These are phyloP conservation scores for Dione vanillae DNA, from an alignment of 2,888 invertebrate genomes.

Conservation along the genomic window DNA sequence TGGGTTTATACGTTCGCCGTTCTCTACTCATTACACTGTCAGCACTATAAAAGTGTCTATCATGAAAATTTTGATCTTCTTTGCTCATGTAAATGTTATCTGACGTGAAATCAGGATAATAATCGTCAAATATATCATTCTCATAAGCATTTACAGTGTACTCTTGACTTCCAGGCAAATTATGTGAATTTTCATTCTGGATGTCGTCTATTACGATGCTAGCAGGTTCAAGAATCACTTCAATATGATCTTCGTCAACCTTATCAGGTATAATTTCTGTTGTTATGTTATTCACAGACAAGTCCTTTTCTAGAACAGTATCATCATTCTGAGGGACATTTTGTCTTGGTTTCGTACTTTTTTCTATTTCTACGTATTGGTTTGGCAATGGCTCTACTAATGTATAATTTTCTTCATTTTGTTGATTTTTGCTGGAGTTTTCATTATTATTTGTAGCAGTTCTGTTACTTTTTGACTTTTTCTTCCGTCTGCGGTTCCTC, in stretches of 20 bases:
- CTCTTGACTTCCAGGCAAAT: conserved; percentile 44
- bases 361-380: conserved; percentile 30
- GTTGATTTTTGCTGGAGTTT: conserved; percentile 13
- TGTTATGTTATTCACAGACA: not conserved
- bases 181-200: not conserved
- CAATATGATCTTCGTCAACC: conserved; percentile 30
- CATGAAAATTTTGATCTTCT: conserved; percentile 58
- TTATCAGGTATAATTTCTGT: conserved; percentile 7
- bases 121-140: conserved; percentile 63
- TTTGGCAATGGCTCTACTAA: conserved; percentile 18
- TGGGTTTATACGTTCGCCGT: conserved; percentile 43
- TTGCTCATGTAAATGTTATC: conserved; percentile 58
- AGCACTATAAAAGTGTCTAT: conserved; percentile 63
- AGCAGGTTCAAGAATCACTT: conserved; percentile 12
- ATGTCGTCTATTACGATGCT: not conserved
- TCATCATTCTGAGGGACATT: not conserved
- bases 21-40: conserved; percentile 50
- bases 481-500: conserved; percentile 38
- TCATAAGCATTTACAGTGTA: conserved; percentile 52
- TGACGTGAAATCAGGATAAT: conserved; percentile 67
- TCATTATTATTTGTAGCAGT: conserved; percentile 27
- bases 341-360: conserved; percentile 28
- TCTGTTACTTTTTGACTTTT: conserved; percentile 32
- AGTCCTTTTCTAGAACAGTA: not conserved
- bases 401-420: conserved; percentile 20